Evolutionary conservation across 1,140 invertebrate genomes (phyloP).

Genomic region (Leptinotarsa texana): DNA sequence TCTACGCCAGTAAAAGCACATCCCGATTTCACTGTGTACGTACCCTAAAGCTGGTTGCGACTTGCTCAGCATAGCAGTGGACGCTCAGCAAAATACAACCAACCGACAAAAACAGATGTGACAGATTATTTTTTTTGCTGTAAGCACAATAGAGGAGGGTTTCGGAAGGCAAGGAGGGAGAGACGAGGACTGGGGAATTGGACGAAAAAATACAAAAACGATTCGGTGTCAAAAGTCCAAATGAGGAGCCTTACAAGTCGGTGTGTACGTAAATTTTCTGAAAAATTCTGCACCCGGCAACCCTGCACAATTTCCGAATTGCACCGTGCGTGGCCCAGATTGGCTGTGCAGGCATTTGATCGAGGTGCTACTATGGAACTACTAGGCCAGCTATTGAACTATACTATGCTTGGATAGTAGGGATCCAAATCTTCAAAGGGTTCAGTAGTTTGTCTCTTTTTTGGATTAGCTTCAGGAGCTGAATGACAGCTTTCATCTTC

Average conservation of each 20-base stretch:
- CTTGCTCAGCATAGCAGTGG: background rate
- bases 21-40: too few relatives aligned
- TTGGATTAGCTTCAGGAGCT: too few relatives aligned
- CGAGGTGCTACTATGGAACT: slow-evolving; percentile 52
- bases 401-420: slow-evolving; percentile 46
- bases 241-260: slow-evolving; percentile 53
- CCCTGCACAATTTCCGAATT: slow-evolving; percentile 41
- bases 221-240: slow-evolving; percentile 43
- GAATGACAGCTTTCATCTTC: too few relatives aligned
- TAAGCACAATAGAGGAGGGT: slow-evolving; percentile 28
- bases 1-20: too few relatives aligned
- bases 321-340: slow-evolving; percentile 54
- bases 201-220: slow-evolving; percentile 33
- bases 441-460: too few relatives aligned
- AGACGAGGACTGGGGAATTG: slow-evolving; percentile 29
- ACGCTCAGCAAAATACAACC: slow-evolving; percentile 7
- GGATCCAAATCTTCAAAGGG: slow-evolving; percentile 29
- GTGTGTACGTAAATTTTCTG: background rate
- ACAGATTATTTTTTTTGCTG: slow-evolving; percentile 37
- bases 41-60: background rate
- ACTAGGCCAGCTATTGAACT: slow-evolving; percentile 46
- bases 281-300: slow-evolving; percentile 21
- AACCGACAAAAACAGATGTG: background rate
- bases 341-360: slow-evolving; percentile 54
- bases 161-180: slow-evolving; percentile 6